Percentiles rank a stretch among this genome's conserved stretches.
Evolutionary conservation across 1,140 invertebrate genomes (phyloP).

Genomic region (Coptotermes formosanus): DNA sequence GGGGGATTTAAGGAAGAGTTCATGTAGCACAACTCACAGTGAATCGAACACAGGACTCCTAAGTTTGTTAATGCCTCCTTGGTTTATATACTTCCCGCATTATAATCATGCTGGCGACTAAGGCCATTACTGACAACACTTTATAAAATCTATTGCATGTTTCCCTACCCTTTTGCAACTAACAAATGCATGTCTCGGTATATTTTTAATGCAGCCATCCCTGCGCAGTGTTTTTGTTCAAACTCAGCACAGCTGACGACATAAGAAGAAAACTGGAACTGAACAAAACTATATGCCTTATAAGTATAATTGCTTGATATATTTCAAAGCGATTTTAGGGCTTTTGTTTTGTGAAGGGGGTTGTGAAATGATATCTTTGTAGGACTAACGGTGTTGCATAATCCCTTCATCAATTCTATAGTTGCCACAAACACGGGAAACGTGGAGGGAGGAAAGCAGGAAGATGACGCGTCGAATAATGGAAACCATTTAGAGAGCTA

Average conservation of each 20-base stretch:
- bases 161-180: not conserved
- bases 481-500: not conserved
- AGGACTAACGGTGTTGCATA: not conserved
- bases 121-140: not conserved
- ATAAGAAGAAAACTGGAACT: not conserved
- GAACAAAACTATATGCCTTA: not conserved
- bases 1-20: too few species aligned
- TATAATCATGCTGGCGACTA: not conserved
- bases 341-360: not conserved
- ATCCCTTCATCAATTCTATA: not conserved
- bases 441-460: not conserved
- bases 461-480: slow-evolving; percentile 4
- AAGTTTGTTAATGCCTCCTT: too few species aligned
- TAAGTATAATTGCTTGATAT: not conserved
- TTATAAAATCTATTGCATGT: not conserved
- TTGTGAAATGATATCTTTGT: not conserved
- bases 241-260: not conserved
- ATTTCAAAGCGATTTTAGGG: not conserved
- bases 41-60: too few species aligned
- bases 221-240: not conserved
- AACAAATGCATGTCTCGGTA: not conserved
- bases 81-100: not conserved
- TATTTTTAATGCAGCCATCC: not conserved
- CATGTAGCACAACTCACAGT: too few species aligned
- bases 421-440: not conserved